Evolutionary conservation across 2,888 invertebrate genomes (phyloP), one percentile per base, ranked within the genome.

Genomic region (Caradrina clavipalpis): DNA sequence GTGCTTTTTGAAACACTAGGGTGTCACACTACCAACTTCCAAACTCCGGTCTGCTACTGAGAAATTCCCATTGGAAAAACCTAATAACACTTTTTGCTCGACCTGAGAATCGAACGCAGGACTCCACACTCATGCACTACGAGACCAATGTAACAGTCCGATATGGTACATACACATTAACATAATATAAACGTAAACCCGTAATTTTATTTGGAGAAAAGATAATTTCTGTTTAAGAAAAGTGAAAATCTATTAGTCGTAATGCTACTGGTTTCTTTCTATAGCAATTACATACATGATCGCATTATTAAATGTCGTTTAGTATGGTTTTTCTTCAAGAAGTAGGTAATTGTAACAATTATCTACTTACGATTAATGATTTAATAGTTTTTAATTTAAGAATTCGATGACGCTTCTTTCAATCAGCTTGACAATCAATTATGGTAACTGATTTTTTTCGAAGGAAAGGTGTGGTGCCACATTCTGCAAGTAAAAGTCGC

Each of bases 211-310:
- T 49, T 35, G 45, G n/a, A 58, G 45, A 47, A 59, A 47, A 8
- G 45, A 45, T 58, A 11, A 78, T 54, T 50, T 58, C n/a, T 50
- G 11, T 50, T 50, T 11, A 6, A 50, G 10, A 45, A 56, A 67
- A 79, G 62, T 75, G 62, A 50, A 67, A 65, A 45, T 49, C 53
- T 26, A 31, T 51, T 19, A 63, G 11, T 42, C n/a, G 35, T 53
- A 42, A 51, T 59, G 31, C 47, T 59, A 22, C 50, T 17, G 13
- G 17, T 68, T 76, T 74, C 67, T 74, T 50, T 54, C 17, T 22
- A 5, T 21, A 47, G 19, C 67, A 80, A 80, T 76, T 80, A 80
- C 55, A 10, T 63, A 61, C 74, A 74, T 79, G 65, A 68, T 75
- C 59, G 45, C 47, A 50, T 53, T 60, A 68, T 61, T 45, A 65